Base-by-base conservation (phyloP, 2,888 invertebrate species). In the Stenurella melanura region DNA sequence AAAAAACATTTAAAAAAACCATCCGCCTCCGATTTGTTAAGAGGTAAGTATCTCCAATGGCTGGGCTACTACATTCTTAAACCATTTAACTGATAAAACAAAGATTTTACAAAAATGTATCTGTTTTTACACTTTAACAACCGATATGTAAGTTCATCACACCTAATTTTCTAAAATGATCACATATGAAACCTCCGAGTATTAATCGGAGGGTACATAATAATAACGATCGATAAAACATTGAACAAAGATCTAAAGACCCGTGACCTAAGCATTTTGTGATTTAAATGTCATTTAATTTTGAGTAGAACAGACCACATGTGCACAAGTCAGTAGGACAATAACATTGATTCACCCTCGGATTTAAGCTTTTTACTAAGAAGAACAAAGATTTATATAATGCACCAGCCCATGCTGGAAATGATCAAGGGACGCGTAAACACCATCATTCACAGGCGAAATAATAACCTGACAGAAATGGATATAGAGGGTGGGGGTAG, bases 371-470 rank as follows among this genome's bases (percentile, higher is more conserved):
- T 85, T 85, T 80, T 81, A 83, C 82, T 79, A 81, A 76, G 72
- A 69, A 81, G 78, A 82, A 86, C 83, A 87, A 86, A 86, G 85
- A 85, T 81, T 76, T 70, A 42, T 58, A 67, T 64, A 67, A 77
- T 69, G 78, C 78, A 78, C 84, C 86, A 81, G 83, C 85, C 85
- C 82, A 82, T 84, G 79, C 86, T 86, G 86, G 81, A 87, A 87
- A 86, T 87, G 87, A 87, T 87, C 87, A 87, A 87, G 87, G 86
- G 86, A 87, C 85, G 81, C 81, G 79, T 79, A 83, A 83, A 82
- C 81, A 85, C 85, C 84, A 84, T 84, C 82, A 83, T 85, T 84
- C 84, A 85, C 78, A 79, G 75, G 78, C 67, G 71, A 73, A 71
- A 80, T 78, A 80, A 80, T 78, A 76, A 80, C 75, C 76, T 73